phyloP scores from a whole-genome alignment of 2,888 invertebrate species.

The Campopleginae sp. region DNA sequence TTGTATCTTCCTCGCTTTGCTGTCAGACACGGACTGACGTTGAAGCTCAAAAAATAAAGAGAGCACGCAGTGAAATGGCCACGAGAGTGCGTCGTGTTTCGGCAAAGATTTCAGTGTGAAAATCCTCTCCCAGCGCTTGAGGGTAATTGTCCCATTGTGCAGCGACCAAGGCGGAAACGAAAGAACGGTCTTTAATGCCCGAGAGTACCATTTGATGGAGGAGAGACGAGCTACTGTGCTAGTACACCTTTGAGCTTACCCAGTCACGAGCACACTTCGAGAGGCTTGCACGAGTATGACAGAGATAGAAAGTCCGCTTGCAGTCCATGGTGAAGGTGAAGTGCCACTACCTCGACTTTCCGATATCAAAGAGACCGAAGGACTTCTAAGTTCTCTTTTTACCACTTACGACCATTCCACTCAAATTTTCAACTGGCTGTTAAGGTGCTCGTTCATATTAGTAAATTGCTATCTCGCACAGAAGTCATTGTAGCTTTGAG shows the following conservation, averaged over 20 bases:
- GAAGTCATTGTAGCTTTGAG: neutral
- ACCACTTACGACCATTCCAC: constrained; percentile 1
- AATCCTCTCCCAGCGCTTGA: constrained; percentile 30
- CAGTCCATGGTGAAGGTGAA: constrained; percentile 19
- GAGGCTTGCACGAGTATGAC: constrained; percentile 10
- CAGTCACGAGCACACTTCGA: constrained; percentile 43
- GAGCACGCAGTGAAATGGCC: constrained; percentile 25
- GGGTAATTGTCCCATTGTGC: constrained; percentile 64
- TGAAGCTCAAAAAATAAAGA: constrained; percentile 44
- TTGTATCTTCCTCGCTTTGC: neutral
- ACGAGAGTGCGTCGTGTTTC: constrained; percentile 23
- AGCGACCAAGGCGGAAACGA: constrained; percentile 56
- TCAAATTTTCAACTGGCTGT: constrained; percentile 36
- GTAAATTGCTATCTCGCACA: constrained; percentile 15
- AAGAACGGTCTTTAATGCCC: constrained; percentile 63
- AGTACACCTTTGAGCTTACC: constrained; percentile 58
- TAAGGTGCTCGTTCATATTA: constrained; percentile 19
- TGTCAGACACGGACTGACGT: constrained; percentile 6
- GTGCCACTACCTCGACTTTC: constrained; percentile 12
- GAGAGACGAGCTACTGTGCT: constrained; percentile 10
- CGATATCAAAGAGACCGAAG: constrained; percentile 59
- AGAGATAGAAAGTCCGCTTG: constrained; percentile 22
- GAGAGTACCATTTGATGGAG: constrained; percentile 63
- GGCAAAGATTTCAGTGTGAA: constrained; percentile 40
- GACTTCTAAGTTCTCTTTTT: constrained; percentile 28